Percentiles rank a stretch among this genome's conserved stretches.
Evolutionary conservation across 2,797 vertebrate species (phyloP).

Genomic region (Sardinella longiceps): DNA sequence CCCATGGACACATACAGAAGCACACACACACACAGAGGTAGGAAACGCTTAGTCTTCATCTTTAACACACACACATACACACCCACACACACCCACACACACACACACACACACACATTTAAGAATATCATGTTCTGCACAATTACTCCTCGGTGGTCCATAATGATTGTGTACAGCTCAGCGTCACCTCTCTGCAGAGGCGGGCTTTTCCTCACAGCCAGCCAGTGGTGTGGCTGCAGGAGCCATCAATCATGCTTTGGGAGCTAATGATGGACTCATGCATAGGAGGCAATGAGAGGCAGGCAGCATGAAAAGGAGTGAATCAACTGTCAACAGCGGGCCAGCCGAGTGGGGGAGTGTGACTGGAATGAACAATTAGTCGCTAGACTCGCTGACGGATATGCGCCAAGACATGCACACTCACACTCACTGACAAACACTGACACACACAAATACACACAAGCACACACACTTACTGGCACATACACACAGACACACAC

Average conservation of each 20-base stretch:
- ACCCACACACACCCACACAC: background rate
- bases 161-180: slow-evolving; percentile 62
- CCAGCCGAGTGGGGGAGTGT: slow-evolving; percentile 80
- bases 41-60: too few relatives aligned
- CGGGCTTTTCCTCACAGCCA: background rate
- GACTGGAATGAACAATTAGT: slow-evolving; percentile 86
- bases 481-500: background rate
- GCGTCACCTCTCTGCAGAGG: slow-evolving; percentile 57
- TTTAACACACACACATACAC: background rate
- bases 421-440: background rate
- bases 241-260: slow-evolving; percentile 79
- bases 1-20: background rate
- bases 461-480: background rate
- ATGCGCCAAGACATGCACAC: background rate
- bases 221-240: slow-evolving; percentile 64
- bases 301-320: slow-evolving; percentile 82
- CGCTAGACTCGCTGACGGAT: slow-evolving; percentile 49
- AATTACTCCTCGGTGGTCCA: slow-evolving; percentile 69
- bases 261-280: slow-evolving; percentile 76
- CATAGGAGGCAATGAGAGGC: slow-evolving; percentile 74
- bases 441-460: background rate
- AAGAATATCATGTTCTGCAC: slow-evolving; percentile 38
- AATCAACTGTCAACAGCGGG: slow-evolving; percentile 80
- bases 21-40: background rate
- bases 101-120: slow-evolving; percentile 24